A percentile compares a stretch with the other conserved stretches of the same genome.
These are phyloP conservation scores for Platygyra sinensis DNA, from an alignment of 64 coral and sea anemone species.

Conservation along the genomic window DNA sequence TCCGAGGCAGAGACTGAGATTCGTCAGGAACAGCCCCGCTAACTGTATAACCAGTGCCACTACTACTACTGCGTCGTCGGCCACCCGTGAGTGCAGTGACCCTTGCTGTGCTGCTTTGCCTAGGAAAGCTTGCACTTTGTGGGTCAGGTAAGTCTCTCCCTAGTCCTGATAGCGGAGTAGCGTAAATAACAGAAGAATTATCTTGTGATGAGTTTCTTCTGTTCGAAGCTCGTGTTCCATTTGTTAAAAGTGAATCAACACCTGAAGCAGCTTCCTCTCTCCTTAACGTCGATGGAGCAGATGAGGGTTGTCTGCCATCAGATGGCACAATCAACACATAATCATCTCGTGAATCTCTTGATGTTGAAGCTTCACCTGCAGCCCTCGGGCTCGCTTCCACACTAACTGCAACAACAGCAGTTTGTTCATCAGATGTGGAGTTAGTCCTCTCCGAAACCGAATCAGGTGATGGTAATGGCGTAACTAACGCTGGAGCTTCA, in stretches of 20 bases:
- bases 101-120: conserved; percentile 5
- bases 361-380: conserved; percentile 3
- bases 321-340: neutral
- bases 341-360: conserved; percentile 15
- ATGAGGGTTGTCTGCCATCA: conserved; percentile 22
- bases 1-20: conserved; percentile 6
- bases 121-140: conserved; percentile 15
- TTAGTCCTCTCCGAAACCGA: neutral
- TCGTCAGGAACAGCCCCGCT: neutral
- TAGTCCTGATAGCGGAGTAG: neutral
- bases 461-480: conserved; percentile 69
- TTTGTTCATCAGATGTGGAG: neutral
- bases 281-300: conserved; percentile 33
- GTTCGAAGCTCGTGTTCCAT: neutral
- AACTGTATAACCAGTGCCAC: neutral
- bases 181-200: conserved; percentile 3
- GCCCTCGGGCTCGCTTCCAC: neutral
- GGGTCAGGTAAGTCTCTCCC: neutral
- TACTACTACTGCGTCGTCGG: neutral
- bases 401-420: conserved; percentile 52
- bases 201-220: conserved; percentile 4
- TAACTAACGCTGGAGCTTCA: conserved; percentile 60
- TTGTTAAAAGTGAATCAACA: neutral
- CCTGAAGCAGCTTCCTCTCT: neutral
- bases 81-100: conserved; percentile 17